phyloP scores from a whole-genome alignment of 2,113 vertebrate species.

The Poeciliopsis retropinna region DNA sequence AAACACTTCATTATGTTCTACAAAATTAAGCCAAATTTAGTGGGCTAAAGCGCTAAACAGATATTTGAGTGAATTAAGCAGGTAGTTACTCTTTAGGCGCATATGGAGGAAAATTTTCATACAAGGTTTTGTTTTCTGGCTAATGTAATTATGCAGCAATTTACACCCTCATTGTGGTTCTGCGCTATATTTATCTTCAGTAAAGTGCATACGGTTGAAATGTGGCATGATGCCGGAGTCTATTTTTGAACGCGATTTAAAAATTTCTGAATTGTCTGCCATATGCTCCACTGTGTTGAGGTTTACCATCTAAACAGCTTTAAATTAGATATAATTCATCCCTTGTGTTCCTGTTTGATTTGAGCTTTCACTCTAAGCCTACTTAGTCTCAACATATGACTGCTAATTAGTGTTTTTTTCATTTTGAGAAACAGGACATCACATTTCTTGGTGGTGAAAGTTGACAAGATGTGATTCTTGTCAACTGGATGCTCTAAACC shows the following conservation, averaged over 20 bases:
- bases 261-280: conserved; percentile 64
- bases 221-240: conserved; percentile 63
- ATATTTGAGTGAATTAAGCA: conserved; percentile 44
- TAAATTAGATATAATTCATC: conserved; percentile 55
- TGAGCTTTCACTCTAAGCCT: conserved; percentile 46
- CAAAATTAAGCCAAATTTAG: conserved; percentile 25
- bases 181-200: conserved; percentile 60
- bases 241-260: conserved; percentile 70
- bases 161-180: conserved; percentile 64
- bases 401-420: conserved; percentile 53
- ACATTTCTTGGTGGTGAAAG: conserved; percentile 28
- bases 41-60: conserved; percentile 8
- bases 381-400: conserved; percentile 62
- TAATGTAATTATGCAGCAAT: conserved; percentile 65
- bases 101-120: conserved; percentile 38
- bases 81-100: conserved; percentile 41
- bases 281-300: conserved; percentile 73
- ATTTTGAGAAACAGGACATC: conserved; percentile 33
- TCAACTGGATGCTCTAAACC: conserved; percentile 12
- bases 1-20: conserved; percentile 20
- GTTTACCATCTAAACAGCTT: conserved; percentile 59
- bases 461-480: conserved; percentile 28
- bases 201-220: conserved; percentile 70
- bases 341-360: conserved; percentile 60
- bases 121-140: conserved; percentile 51